Conservation (phyloP, 53 echinoderm and acorn worm species). For the Mesocentrotus franciscanus region DNA sequence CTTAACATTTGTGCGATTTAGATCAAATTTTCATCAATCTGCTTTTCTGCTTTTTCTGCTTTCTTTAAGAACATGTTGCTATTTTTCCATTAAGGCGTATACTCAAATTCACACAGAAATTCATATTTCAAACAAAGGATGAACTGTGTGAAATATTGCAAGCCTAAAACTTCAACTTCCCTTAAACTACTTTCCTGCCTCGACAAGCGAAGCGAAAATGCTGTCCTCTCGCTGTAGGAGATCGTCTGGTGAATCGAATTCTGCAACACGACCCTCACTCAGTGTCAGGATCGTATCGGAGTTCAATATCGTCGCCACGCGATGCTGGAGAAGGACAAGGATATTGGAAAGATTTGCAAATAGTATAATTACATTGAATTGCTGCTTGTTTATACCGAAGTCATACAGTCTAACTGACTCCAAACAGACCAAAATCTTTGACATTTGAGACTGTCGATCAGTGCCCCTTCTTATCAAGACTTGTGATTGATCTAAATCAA, state of each 20-base stretch:
- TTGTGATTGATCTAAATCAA: too few species aligned
- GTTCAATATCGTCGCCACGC: conserved; percentile 87
- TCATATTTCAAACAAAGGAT: background rate
- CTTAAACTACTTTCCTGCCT: conserved; percentile 34
- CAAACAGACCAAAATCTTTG: too few species aligned
- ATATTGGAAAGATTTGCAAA: background rate
- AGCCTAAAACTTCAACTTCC: background rate
- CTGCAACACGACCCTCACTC: conserved; percentile 67
- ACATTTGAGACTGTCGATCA: too few species aligned
- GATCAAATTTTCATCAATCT: background rate
- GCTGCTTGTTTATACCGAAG: background rate
- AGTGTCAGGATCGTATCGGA: conserved; percentile 89
- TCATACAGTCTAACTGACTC: too few species aligned
- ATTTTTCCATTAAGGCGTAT: background rate
- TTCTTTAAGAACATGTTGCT: background rate
- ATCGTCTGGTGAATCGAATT: conserved; percentile 72
- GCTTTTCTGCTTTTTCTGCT: background rate
- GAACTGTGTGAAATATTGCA: background rate
- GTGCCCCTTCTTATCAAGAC: too few species aligned
- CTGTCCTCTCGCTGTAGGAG: conserved; percentile 71
- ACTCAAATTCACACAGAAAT: background rate
- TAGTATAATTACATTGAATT: background rate
- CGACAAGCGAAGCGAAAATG: conserved; percentile 77
- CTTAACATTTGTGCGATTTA: too few species aligned
- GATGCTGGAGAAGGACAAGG: conserved; percentile 72